Evolutionary conservation across 1,140 invertebrate genomes (phyloP), one percentile per base, ranked within the genome.

Genomic region (Zaprionus davidi): DNA sequence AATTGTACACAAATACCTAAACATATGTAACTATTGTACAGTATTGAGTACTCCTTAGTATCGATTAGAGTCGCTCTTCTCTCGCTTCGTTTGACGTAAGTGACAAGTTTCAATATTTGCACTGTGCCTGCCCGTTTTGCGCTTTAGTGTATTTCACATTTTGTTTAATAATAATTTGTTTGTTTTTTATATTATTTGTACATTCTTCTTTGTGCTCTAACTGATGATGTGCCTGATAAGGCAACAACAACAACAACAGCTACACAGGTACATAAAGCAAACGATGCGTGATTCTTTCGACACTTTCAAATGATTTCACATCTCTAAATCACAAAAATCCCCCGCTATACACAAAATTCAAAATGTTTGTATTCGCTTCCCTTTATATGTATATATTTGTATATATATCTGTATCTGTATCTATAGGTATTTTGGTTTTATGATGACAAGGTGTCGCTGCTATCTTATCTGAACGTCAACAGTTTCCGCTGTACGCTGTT

Each of bases 381-480:
- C 31, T 34, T 22, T 22, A 22, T 24, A 24, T 24, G 22, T 3
- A 36, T 36, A 44, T 44, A 26, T 65, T 2, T n/a, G 20, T 36
- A 62, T 56, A 55, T 57, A 59, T 59, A 51, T 49, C 17, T 41
- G 51, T 38, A 41, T 22, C 24, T n/a, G 51, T 38, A 41, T 22
- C 24, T n/a, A 20, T 56, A 55, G 46, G 51, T 63, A 63, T 71
- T 65, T 41, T 41, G 49, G 36, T 46, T 63, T 56, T 57, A 71
- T 64, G 55, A 57, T 46, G 44, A 71, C 73, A 71, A 60, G 56
- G 56, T 76, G 63, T 44, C 59, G 55, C 5, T 36, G n/a, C 51
- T 77, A 77, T 77, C 75, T 77, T 77, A 73, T 77, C 75, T 68
- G 58, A 3, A 57, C 49, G 71, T 73, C 51, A 66, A 44, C 28